Conservation (phyloP, 2,888 invertebrate genomes). For the Philopedon plagiatum region DNA sequence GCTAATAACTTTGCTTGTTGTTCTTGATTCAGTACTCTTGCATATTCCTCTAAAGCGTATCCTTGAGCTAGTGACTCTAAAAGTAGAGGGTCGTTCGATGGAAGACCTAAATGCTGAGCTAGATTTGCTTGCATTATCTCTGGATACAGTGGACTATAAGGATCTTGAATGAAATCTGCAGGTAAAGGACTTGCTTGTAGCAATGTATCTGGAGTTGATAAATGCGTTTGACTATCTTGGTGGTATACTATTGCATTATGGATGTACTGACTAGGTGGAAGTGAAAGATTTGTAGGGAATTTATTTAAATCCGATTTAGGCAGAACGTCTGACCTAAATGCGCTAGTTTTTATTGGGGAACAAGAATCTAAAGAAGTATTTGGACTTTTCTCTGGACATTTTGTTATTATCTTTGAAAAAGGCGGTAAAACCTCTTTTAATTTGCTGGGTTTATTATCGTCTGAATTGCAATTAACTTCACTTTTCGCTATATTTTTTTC, state of each 20-base stretch:
- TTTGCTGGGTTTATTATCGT: neutral
- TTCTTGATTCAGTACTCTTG: constrained; percentile 79
- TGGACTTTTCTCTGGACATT: neutral
- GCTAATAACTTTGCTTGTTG: constrained; percentile 79
- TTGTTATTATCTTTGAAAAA: neutral
- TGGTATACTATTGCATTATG: neutral
- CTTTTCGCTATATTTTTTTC: neutral
- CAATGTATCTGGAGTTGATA: constrained; percentile 7
- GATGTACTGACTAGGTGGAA: neutral
- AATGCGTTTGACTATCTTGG: neutral
- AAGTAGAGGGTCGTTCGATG: constrained; percentile 61
- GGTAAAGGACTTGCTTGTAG: constrained; percentile 16
- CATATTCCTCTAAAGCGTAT: constrained; percentile 80
- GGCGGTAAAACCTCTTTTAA: too few species aligned
- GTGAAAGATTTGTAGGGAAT: neutral
- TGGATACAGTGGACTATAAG: constrained; percentile 53
- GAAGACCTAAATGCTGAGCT: constrained; percentile 58
- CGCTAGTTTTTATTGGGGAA: neutral
- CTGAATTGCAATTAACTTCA: neutral
- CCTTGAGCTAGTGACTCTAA: constrained; percentile 65
- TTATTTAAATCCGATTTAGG: neutral
- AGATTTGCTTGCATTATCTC: constrained; percentile 55
- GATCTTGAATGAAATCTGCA: constrained; percentile 47
- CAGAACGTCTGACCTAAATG: neutral
- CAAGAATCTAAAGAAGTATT: neutral